Evolutionary conservation across 2,888 invertebrate genomes (phyloP).

Genomic region (Chrysina gloriosa): DNA sequence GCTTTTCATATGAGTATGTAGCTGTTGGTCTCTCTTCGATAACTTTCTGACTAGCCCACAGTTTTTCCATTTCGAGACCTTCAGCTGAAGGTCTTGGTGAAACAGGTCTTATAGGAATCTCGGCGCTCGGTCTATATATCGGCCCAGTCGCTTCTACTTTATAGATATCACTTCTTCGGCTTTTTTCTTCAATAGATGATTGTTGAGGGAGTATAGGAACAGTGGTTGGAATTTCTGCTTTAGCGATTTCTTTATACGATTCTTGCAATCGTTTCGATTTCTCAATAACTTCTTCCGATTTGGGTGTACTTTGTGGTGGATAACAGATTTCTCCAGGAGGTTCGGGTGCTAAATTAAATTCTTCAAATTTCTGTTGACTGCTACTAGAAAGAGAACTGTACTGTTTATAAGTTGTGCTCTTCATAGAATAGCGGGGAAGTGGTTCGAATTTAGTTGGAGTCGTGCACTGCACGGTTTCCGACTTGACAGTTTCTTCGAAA

Average conservation of each 20-base stretch:
- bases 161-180: slow-evolving; percentile 48
- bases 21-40: slow-evolving; percentile 55
- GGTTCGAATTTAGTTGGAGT: slow-evolving; percentile 33
- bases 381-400: slow-evolving; percentile 49
- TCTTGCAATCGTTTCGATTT: slow-evolving; percentile 72
- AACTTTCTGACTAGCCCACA: slow-evolving; percentile 67
- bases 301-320: slow-evolving; percentile 71
- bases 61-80: slow-evolving; percentile 75
- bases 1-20: slow-evolving; percentile 42
- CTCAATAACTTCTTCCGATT: slow-evolving; percentile 69
- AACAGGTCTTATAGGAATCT: slow-evolving; percentile 61
- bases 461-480: slow-evolving; percentile 13
- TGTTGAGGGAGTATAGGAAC: slow-evolving; percentile 49
- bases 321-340: slow-evolving; percentile 79
- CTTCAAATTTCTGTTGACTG: slow-evolving; percentile 57
- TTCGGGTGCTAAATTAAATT: slow-evolving; percentile 72
- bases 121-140: slow-evolving; percentile 57
- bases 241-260: slow-evolving; percentile 67
- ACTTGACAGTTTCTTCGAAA: slow-evolving; percentile 31
- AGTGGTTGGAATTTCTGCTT: slow-evolving; percentile 52
- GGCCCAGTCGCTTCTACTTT: slow-evolving; percentile 48
- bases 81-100: slow-evolving; percentile 73
- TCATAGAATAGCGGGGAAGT: slow-evolving; percentile 6
- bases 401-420: slow-evolving; percentile 46
- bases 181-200: slow-evolving; percentile 40